These are phyloP conservation scores for Malurus splendens DNA, from an alignment of 2,797 vertebrate genomes.

Conservation along the genomic window DNA sequence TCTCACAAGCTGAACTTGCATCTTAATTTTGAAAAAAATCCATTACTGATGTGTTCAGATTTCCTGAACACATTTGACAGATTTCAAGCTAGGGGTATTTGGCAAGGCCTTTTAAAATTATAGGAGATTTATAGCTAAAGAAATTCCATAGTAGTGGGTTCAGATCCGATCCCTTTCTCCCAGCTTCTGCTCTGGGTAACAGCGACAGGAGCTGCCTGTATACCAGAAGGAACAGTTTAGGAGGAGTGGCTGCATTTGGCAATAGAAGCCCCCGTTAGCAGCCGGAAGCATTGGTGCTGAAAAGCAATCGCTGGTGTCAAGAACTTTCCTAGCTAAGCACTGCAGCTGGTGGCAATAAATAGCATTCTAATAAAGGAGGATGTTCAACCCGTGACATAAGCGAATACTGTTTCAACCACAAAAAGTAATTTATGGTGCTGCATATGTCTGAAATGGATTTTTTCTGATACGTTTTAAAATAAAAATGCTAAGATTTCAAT, in stretches of 20 bases:
- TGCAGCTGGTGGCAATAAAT: conserved; percentile 92
- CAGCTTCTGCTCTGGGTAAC: conserved; percentile 18
- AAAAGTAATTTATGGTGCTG: conserved; percentile 72
- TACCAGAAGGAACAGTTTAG: conserved; percentile 66
- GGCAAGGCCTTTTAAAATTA: conserved; percentile 47
- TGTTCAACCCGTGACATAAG: conserved; percentile 77
- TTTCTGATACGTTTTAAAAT: conserved; percentile 62
- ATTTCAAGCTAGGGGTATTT: conserved; percentile 36
- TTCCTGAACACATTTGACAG: conserved; percentile 50
- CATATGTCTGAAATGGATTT: conserved; percentile 70
- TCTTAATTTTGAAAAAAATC: conserved; percentile 59
- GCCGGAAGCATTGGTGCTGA: conserved; percentile 85
- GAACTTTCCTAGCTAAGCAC: conserved; percentile 87
- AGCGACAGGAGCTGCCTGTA: conserved; percentile 66
- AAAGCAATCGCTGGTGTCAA: conserved; percentile 88
- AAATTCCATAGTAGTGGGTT: conserved; percentile 53
- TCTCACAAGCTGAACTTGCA: conserved; percentile 27
- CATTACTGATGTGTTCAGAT: conserved; percentile 29
- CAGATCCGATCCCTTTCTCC: conserved; percentile 6
- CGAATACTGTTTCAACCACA: conserved; percentile 79
- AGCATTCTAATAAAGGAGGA: conserved; percentile 82
- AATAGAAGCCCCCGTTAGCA: conserved; percentile 77
- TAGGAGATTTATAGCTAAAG: conserved; percentile 53
- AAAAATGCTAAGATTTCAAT: conserved; percentile 69
- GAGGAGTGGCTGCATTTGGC: conserved; percentile 66